phyloP scores from a whole-genome alignment of 2,113 vertebrate genomes.

The Sinocyclocheilus anophthalmus region DNA sequence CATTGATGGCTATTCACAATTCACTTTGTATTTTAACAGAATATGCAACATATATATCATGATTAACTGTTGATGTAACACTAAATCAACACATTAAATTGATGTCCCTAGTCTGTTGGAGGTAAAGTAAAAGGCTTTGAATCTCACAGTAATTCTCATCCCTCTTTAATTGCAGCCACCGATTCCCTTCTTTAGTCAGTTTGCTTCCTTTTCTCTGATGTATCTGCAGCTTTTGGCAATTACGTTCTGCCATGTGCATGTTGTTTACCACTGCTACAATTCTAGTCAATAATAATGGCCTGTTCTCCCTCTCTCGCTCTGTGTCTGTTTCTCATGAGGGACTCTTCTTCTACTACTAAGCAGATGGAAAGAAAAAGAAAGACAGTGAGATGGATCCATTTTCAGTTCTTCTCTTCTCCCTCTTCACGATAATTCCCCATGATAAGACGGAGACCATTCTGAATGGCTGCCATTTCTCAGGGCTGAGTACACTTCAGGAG shows the following conservation, averaged over 20 bases:
- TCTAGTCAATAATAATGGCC: constrained; percentile 30
- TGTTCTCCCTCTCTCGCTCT: background rate
- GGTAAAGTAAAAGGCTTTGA: background rate
- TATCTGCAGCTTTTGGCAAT: constrained; percentile 18
- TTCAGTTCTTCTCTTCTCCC: constrained; percentile 3
- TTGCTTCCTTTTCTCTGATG: constrained; percentile 21
- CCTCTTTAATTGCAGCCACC: constrained; percentile 23
- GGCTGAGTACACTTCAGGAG: constrained; percentile 31
- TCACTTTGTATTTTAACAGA: background rate
- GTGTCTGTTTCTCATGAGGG: constrained; percentile 6
- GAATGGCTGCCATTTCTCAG: constrained; percentile 41
- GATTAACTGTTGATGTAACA: background rate
- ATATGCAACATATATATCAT: background rate
- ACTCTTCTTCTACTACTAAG: background rate
- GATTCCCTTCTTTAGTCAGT: background rate
- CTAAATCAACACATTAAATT: background rate
- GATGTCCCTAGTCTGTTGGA: background rate
- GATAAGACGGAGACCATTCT: constrained; percentile 8
- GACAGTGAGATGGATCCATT: constrained; percentile 1
- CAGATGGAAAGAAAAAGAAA: constrained; percentile 36
- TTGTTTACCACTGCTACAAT: constrained; percentile 36
- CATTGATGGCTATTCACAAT: background rate
- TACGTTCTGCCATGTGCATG: constrained; percentile 21
- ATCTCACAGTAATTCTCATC: background rate
- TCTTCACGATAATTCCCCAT: constrained; percentile 21